Conservation (phyloP, 1,140 invertebrate species). For the Euwallacea fornicatus region DNA sequence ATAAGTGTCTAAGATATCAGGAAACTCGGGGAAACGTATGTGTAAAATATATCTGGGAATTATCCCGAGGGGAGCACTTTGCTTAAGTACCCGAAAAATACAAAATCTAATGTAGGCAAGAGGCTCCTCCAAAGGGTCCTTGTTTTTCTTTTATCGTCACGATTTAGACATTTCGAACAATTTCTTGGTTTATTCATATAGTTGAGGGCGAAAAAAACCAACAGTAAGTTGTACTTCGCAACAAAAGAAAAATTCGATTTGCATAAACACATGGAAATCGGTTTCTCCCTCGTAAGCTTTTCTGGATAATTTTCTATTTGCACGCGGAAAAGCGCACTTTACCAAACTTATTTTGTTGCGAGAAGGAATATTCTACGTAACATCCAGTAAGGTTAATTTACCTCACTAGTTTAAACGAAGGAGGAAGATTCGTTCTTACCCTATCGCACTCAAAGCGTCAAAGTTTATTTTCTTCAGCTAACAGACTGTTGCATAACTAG, state of each 20-base stretch:
- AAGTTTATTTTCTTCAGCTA: too few relatives aligned
- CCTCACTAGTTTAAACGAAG: too few relatives aligned
- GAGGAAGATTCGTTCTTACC: too few relatives aligned
- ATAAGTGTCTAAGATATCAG: not conserved
- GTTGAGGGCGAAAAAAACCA: not conserved
- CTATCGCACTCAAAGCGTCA: too few relatives aligned
- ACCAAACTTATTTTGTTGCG: not conserved
- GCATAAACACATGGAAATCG: not conserved
- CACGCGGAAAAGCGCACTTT: not conserved
- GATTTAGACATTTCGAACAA: not conserved
- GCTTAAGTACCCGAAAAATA: constrained; percentile 12
- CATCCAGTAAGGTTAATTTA: not conserved
- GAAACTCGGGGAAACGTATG: not conserved
- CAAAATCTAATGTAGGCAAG: constrained; percentile 3
- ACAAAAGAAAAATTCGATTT: not conserved
- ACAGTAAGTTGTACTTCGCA: not conserved
- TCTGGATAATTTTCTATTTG: too few relatives aligned
- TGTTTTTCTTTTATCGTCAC: constrained; percentile 4
- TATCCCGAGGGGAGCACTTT: not conserved
- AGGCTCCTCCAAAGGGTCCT: not conserved
- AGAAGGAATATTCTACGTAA: not conserved
- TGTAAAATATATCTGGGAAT: constrained; percentile 3
- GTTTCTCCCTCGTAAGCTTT: not conserved
- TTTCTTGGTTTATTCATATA: not conserved
- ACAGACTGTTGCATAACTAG: too few relatives aligned